Evolutionary conservation across 2,888 invertebrate species (phyloP).

Genomic region (Sympetrum striolatum): DNA sequence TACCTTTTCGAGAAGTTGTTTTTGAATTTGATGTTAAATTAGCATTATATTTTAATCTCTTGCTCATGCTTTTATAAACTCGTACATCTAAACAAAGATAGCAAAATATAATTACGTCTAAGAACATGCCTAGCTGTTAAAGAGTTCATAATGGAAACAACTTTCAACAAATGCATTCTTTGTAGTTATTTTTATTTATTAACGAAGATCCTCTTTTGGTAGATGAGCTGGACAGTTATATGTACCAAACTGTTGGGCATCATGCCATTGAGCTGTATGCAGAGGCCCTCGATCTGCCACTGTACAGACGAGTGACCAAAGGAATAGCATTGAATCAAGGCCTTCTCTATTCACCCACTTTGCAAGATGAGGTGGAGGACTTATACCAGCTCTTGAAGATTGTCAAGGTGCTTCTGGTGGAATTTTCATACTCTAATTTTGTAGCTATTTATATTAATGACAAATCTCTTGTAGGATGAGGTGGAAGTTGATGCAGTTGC

Average conservation of each 20-base stretch:
- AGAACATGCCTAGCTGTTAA: no score
- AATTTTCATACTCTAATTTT: background rate
- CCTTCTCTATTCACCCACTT: constrained; percentile 79
- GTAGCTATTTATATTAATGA: background rate
- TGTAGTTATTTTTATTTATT: no score
- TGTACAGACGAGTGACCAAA: constrained; percentile 83
- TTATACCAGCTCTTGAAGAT: constrained; percentile 80
- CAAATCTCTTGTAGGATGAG: constrained; percentile 65
- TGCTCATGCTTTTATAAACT: no score
- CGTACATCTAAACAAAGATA: no score
- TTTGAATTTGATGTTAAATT: no score
- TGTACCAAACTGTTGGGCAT: constrained; percentile 99
- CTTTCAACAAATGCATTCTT: no score
- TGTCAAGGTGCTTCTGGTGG: constrained; percentile 68
- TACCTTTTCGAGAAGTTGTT: no score
- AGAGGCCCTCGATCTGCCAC: constrained; percentile 90
- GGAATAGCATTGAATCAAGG: constrained; percentile 84
- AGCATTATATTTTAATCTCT: no score
- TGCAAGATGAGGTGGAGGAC: constrained; percentile 97
- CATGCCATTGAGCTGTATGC: constrained; percentile 92
- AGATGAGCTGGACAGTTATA: constrained; percentile 96
- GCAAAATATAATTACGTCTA: no score
- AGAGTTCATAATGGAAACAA: no score
- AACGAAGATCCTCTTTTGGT: constrained; percentile 52
- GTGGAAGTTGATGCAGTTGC: constrained; percentile 89